Base-by-base conservation (phyloP, 2,797 vertebrate genomes). In the Liasis olivaceus region DNA sequence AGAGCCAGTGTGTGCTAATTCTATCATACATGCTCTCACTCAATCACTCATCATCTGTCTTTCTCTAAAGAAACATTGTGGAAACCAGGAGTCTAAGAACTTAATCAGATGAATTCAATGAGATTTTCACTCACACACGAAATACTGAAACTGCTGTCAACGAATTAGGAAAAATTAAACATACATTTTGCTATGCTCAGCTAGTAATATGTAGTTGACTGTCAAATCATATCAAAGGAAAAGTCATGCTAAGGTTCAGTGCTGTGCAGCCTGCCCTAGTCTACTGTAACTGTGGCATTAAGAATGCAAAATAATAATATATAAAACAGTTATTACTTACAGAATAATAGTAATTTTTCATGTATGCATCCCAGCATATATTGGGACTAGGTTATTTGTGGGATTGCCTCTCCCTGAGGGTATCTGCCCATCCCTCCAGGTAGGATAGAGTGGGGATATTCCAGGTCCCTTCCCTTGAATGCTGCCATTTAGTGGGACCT, bases 1-100 rank as follows among this genome's bases (percentile, higher is more conserved):
- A 97, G 96, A 94, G 95, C 95, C 96, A 97, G 96, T 98, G 97
- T 97, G 96, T 97, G 95, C 95, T 97, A 96, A 96, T 96, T 97
- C 95, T 96, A 94, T 91, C 96, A 94, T 69, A 90, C 93, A 96
- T 92, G 42, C 95, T 96, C 96, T 97, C 96, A 96, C 97, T 96
- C 96, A 96, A 96, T 96, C 95, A 96, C 94, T 97, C 95, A 97
- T 84, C 96, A 92, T 97, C 95, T 85, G 62, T 94, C 97, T 94
- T 95, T 95, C 96, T 95, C 94, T 96, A 96, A 96, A 97, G 95
- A 97, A 97, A 97, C 94, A 96, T 26, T 96, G 96, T 95, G 96
- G 95, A 96, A 97, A 95, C 96, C 96, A 97, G 95, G 91, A 97
- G 92, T 94, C 94, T 95, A 96, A 96, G 95, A 97, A 97, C 96